Evolutionary conservation across 2,797 vertebrate species (phyloP), one percentile per base, ranked within the genome.

Genomic region (Pelochelys cantorii): DNA sequence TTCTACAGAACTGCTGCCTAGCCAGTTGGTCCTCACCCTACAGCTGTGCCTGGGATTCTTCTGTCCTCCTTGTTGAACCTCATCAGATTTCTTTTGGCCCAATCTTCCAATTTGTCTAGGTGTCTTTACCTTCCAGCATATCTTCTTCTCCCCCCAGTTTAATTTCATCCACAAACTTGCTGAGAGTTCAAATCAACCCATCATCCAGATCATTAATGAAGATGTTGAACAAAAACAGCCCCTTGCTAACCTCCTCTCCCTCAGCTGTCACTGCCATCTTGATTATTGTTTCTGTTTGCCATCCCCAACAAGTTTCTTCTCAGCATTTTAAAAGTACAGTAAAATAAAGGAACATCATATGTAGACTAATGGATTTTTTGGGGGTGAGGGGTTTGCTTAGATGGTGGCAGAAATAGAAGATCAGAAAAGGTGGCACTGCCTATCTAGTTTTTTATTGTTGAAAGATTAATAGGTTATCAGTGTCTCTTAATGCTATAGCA

Each of bases 391-490:
- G 53, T 15, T 93, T 94, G 90, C 85, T 94, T 96, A 91, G 0
- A 14, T 85, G 95, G 79, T 74, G 92, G 89, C 78, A 94, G 81
- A 88, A 94, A 95, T 90, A 84, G 83, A 94, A 95, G 78, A 81
- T 83, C 77, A 86, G 60, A 95, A 77, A 79, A 53, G 37, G 71
- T 89, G 83, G 42, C 78, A 53, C 68, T 89, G 81, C 85, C 96
- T 94, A 86, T 94, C 94, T 92, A 84, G 17, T 88, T 90, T 96
- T 94, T 88, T 95, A 84, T 79, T 89, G 81, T 79, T 86, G 81
- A 90, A 95, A 87, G 89, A 94, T 95, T 95, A 96, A 82, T 59
- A 87, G 93, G 93, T 94, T 96, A 96, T 95, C 96, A 75, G 84
- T 83, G 93, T 56, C 86, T 95, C 92, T 91, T 94, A 96, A 13